Evolutionary conservation across 2,888 invertebrate species (phyloP).

Genomic region (Artemia sinica): DNA sequence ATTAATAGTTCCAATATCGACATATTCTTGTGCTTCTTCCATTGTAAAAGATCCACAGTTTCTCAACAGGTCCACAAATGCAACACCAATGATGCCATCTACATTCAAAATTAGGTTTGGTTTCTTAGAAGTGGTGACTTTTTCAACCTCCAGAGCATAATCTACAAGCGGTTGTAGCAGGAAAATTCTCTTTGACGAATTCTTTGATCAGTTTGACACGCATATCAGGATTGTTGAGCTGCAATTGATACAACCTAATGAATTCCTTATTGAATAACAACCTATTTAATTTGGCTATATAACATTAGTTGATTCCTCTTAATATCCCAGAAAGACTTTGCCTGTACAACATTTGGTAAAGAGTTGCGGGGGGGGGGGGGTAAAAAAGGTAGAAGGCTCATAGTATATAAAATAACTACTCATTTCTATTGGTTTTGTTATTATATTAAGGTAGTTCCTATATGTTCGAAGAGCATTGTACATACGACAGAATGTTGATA

Average conservation of each 20-base stretch:
- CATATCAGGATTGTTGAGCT: constrained; percentile 95
- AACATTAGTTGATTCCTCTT: background rate
- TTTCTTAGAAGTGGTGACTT: constrained; percentile 96
- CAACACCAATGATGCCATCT: constrained; percentile 91
- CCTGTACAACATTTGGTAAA: too few relatives aligned
- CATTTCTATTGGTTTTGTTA: too few relatives aligned
- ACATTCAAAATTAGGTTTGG: constrained; percentile 99
- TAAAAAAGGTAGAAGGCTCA: too few relatives aligned
- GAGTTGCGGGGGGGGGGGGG: background rate
- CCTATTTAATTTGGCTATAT: too few relatives aligned
- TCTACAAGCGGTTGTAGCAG: constrained; percentile 67
- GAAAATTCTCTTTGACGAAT: constrained; percentile 82
- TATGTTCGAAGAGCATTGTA: too few relatives aligned
- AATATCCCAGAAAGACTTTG: background rate
- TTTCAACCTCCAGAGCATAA: constrained; percentile 93
- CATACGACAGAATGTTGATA: too few relatives aligned
- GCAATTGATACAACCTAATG: constrained; percentile 24
- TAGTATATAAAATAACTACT: too few relatives aligned
- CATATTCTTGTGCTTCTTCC: constrained; percentile 93
- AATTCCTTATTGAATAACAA: background rate
- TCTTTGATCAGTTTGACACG: constrained; percentile 91
- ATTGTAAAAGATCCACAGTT: constrained; percentile 85
- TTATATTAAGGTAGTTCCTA: too few relatives aligned
- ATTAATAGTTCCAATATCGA: constrained; percentile 92
- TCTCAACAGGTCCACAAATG: constrained; percentile 88